Evolutionary conservation across 2,113 vertebrate species (phyloP).

Genomic region (Murina feae): DNA sequence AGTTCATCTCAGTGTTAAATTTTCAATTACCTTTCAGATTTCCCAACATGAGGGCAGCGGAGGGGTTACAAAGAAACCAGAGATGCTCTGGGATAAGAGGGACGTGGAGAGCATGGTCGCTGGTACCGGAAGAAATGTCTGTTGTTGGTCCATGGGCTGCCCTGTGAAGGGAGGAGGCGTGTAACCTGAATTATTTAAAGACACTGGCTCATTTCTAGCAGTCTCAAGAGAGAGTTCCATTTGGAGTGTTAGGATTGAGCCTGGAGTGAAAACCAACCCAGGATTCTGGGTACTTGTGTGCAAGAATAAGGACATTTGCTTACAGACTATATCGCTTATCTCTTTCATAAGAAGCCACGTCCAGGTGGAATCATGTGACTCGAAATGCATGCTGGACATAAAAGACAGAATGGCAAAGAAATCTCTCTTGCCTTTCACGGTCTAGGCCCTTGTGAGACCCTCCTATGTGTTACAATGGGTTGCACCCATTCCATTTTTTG

Average conservation of each 20-base stretch:
- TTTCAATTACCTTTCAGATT: background rate
- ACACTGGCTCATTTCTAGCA: background rate
- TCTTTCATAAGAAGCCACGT: background rate
- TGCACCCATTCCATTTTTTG: background rate
- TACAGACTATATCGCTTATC: background rate
- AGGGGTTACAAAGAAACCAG: background rate
- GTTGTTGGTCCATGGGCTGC: background rate
- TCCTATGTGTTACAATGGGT: background rate
- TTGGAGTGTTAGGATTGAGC: background rate
- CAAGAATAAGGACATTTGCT: background rate
- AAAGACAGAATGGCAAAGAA: background rate
- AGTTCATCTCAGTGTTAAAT: background rate
- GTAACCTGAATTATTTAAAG: background rate
- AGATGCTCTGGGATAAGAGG: background rate
- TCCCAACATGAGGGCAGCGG: background rate
- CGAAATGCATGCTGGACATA: background rate
- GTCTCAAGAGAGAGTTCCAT: background rate
- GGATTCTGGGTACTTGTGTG: background rate
- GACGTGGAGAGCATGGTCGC: background rate
- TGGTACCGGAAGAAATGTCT: accelerated
- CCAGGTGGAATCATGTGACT: background rate
- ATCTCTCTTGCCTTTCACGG: background rate
- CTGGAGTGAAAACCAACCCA: background rate
- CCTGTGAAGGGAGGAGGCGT: background rate
- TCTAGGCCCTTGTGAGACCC: background rate